phyloP scores from a whole-genome alignment of 2,888 invertebrate species.

The Cylloceria caligata region DNA sequence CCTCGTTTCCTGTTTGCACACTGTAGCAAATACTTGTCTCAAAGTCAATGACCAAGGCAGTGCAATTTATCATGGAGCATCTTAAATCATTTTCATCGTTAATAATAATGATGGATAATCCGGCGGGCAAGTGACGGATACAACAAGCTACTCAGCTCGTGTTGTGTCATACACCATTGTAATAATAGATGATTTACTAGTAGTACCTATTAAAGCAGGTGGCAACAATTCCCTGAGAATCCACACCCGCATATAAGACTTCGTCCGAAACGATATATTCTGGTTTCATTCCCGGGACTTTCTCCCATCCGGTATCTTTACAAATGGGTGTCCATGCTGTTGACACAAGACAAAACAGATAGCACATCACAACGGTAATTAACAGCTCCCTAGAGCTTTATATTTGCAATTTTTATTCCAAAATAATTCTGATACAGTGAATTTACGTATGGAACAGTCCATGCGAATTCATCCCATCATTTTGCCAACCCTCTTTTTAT shows the following conservation, averaged over 20 bases:
- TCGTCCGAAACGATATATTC: slow-evolving; percentile 72
- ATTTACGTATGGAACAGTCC: not conserved
- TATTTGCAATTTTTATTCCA: not conserved
- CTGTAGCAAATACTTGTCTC: slow-evolving; percentile 77
- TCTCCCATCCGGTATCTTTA: slow-evolving; percentile 78
- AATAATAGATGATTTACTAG: not conserved
- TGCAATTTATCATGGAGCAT: slow-evolving; percentile 78
- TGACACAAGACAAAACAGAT: slow-evolving; percentile 32
- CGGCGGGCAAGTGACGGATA: not conserved
- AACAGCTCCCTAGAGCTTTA: not conserved
- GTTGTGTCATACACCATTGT: slow-evolving; percentile 1
- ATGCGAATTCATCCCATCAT: not conserved
- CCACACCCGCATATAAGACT: slow-evolving; percentile 73
- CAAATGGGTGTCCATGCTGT: slow-evolving; percentile 73
- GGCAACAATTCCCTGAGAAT: slow-evolving; percentile 79
- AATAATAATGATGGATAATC: slow-evolving; percentile 4
- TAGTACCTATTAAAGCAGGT: slow-evolving; percentile 79
- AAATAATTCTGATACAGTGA: not conserved
- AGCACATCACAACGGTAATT: slow-evolving; percentile 15
- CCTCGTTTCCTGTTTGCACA: slow-evolving; percentile 76
- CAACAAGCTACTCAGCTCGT: slow-evolving; percentile 17
- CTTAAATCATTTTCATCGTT: slow-evolving; percentile 69
- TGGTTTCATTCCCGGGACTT: slow-evolving; percentile 79
- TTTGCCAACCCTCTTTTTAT: too few species aligned
- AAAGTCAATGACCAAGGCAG: slow-evolving; percentile 79